Percentiles rank a stretch among this genome's conserved stretches.
Evolutionary conservation across 2,113 vertebrate species (phyloP).

Genomic region (Tretioscincus oriximinensis): DNA sequence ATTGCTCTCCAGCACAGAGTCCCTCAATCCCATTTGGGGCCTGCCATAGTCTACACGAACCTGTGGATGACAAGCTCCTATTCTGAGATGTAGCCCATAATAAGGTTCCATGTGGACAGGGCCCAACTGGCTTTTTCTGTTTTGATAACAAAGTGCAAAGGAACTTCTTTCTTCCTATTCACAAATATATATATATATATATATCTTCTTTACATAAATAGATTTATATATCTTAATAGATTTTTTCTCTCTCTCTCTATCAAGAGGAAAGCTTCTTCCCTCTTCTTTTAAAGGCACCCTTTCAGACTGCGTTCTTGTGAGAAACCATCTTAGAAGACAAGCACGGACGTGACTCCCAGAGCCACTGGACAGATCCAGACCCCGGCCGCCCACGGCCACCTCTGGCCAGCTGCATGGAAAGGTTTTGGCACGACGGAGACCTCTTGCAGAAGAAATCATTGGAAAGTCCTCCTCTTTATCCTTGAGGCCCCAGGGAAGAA

Average conservation of each 20-base stretch:
- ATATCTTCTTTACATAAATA: constrained; percentile 27
- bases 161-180: background rate
- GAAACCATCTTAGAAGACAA: background rate
- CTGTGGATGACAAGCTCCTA: no score
- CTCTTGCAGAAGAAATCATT: background rate
- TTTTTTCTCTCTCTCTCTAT: background rate
- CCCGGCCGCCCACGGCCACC: background rate
- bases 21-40: no score
- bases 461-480: no score
- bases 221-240: constrained; percentile 7
- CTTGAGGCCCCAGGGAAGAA: no score
- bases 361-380: background rate
- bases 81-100: no score
- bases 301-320: background rate
- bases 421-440: background rate
- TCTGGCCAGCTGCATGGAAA: background rate
- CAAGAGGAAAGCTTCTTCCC: background rate
- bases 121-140: background rate
- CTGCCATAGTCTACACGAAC: no score
- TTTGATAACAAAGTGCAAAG: constrained; percentile 13
- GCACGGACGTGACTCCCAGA: background rate
- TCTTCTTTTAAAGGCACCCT: background rate
- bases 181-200: background rate
- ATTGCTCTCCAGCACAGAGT: no score
- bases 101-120: no score